Evolutionary conservation across 1,140 invertebrate genomes (phyloP), one percentile per base, ranked within the genome.

Genomic region (Drosophila pallidifrons): DNA sequence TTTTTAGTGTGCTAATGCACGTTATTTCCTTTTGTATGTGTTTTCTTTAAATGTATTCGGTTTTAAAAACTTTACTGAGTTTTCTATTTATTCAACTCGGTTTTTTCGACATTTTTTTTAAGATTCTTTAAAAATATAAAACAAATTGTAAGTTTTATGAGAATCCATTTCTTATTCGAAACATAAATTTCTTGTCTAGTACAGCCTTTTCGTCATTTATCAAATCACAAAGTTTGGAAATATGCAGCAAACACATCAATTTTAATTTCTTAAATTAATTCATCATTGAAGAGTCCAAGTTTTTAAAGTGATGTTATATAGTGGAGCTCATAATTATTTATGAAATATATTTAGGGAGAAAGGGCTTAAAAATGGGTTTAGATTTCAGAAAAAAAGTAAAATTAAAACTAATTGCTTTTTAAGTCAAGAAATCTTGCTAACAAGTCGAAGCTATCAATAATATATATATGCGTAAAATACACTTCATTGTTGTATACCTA

Each of bases 1-100:
- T 54, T 51, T 65, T 73, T 75, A 71, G 82, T 80, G 82, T 82
- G 82, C 76, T 77, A 88, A 72, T 87, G 82, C 82, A 87, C 83
- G 82, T 74, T 77, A 41, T 63, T 71, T 52, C 16, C 30, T 35
- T 58, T 65, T 47, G 43, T 46, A 32, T 47, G 61, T 69, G 45
- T 72, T 30, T 30, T 25, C 47, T 61, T 69, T 68, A 11, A 28
- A 38, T 54, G 28, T 54, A 16, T 57, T 68, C 46, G 54, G 32
- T 70, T 47, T 69, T 46, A 30, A 15, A 3, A 10, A 64, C 20
- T 52, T 52, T 55, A 20, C 6, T 16, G 16, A 38, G 41, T 13
- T 65, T 57, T 43, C 47, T 57, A 49, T 6, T 47, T 73, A 45
- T 68, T 68, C 16, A 57, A 47, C 49, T 74, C 55, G 49, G 70